These are phyloP conservation scores for Nasonia giraulti DNA, from an alignment of 1,140 invertebrate species.

Conservation along the genomic window DNA sequence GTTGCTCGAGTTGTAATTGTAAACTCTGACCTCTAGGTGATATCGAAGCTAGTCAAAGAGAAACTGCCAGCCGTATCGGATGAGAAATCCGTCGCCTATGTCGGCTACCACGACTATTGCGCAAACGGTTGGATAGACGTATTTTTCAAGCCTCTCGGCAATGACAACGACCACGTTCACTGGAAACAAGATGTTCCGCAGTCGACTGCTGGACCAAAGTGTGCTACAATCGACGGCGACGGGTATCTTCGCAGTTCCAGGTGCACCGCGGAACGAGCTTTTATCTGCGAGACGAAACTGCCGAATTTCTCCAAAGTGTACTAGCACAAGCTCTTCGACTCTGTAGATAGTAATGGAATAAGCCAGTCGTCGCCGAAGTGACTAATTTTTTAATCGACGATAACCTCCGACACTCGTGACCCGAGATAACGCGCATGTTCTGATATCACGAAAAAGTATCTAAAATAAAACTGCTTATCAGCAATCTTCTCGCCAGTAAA, in stretches of 20 bases:
- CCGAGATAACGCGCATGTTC: background rate
- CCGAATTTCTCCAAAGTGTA: background rate
- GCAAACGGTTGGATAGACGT: slow-evolving; percentile 68
- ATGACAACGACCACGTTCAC: background rate
- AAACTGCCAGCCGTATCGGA: background rate
- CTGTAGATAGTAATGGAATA: no score
- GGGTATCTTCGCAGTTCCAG: background rate
- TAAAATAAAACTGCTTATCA: background rate
- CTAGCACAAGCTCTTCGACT: no score
- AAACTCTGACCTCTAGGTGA: background rate
- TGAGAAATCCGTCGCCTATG: slow-evolving; percentile 52
- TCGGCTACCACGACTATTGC: slow-evolving; percentile 70
- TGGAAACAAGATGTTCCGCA: background rate
- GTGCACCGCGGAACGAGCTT: background rate
- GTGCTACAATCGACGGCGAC: background rate
- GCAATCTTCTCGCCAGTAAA: background rate
- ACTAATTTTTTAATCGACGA: background rate
- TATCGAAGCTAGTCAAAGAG: slow-evolving; percentile 6
- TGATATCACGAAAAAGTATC: background rate
- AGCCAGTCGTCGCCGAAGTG: background rate
- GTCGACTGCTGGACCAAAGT: background rate
- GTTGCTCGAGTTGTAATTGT: no score
- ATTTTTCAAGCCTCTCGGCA: slow-evolving; percentile 38
- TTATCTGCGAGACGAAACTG: slow-evolving; percentile 16
- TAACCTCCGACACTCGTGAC: background rate